Base-by-base conservation (phyloP, 1,140 invertebrate genomes). In the Platyura marginata region DNA sequence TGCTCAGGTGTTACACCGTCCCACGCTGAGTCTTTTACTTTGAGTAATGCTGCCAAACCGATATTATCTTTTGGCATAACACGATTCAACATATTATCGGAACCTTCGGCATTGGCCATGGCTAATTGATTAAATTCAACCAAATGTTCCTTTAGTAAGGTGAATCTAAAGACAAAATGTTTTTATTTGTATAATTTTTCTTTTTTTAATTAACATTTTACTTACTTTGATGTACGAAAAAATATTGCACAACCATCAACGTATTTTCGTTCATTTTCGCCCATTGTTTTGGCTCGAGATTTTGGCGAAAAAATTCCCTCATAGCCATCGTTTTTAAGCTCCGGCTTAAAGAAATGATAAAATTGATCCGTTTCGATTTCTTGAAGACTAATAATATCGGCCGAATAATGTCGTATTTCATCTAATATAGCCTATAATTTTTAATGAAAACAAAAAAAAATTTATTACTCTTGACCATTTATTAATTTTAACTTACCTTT, bases 1-100 rank as follows among this genome's bases (percentile, higher is more conserved):
- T 78, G 70, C 53, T 90, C 83, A 21, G 74, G 66, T 47, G 79
- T 80, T 52, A 79, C 53, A 46, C 79, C 79, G 75, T 92, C 85
- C 86, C 87, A 95, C 5, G 88, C 88, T 43, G 77, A 82, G 58
- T 94, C 86, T 55, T 88, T 93, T 1, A 89, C 93, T 68, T 93
- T 86, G 11, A 98, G 67, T 44, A 97, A 66, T 3, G 92, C 94
- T 10, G 90, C 91, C 44, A 99, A 67, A 9, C 92, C 95, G 53
- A 99, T 98, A 66, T 99, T 98, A 62, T 99, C 96, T 59, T 95
- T 96, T 13, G 94, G 95, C 93, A 98, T 98, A 18, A 99, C 95
- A 52, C 96, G 72, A 63, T 98, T 98, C 48, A 98, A 68, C 93
- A 98, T 98, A 59, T 97, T 87, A 63, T 97, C 91, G 13, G 88